These are phyloP conservation scores for Drosophila helvetica DNA, from an alignment of 2,888 invertebrate genomes.

Conservation along the genomic window DNA sequence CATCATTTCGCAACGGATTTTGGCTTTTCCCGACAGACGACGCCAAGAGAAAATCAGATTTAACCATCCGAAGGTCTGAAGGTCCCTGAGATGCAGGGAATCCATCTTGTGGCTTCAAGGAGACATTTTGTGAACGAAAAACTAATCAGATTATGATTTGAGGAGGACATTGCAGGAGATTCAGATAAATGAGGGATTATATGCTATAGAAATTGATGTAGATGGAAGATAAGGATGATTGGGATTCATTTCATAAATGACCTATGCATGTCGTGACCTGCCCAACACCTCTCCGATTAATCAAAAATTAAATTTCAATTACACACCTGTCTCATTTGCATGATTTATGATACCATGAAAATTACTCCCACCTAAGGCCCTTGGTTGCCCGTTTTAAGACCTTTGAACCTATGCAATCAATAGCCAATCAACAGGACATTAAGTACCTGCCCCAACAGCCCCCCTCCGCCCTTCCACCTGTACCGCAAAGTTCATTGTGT, in stretches of 20 bases:
- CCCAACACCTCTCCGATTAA: not conserved
- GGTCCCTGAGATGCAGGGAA: conserved; percentile 4
- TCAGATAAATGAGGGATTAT: conserved; percentile 8
- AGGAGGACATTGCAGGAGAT: conserved; percentile 17
- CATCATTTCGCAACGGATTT: conserved; percentile 74
- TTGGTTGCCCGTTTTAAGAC: not conserved
- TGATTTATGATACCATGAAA: not conserved
- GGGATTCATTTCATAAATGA: not conserved
- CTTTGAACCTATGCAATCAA: not conserved
- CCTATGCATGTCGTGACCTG: too few relatives aligned
- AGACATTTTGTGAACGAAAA: conserved; percentile 6
- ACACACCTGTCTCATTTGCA: not conserved
- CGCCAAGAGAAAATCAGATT: conserved; percentile 27
- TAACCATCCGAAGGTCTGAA: conserved; percentile 19
- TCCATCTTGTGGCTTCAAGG: conserved; percentile 11
- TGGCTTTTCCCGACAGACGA: conserved; percentile 47
- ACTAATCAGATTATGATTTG: conserved; percentile 35
- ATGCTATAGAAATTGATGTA: not conserved
- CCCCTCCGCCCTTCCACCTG: not conserved
- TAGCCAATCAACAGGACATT: conserved; percentile 13
- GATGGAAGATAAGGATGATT: not conserved
- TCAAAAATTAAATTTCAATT: conserved; percentile 1
- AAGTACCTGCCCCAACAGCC: not conserved
- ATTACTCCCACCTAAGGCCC: not conserved
- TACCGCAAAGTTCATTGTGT: conserved; percentile 17